Percentiles rank a stretch among this genome's conserved stretches.
These are phyloP conservation scores for Ceratina japonica DNA, from an alignment of 1,140 invertebrate species.

Conservation along the genomic window DNA sequence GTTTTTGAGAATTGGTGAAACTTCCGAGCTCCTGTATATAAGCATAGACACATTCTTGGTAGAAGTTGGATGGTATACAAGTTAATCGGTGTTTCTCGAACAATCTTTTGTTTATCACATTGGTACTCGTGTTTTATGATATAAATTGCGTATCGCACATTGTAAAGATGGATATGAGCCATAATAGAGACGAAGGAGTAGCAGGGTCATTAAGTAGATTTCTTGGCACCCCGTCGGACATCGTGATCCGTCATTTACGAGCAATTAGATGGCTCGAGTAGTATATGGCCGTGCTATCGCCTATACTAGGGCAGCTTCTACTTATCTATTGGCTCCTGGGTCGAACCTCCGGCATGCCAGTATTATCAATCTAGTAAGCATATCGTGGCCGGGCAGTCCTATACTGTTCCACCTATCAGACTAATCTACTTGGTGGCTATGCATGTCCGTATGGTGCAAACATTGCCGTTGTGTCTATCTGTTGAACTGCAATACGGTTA, in stretches of 20 bases:
- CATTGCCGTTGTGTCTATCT: conserved; percentile 69
- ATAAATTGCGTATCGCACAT: not conserved
- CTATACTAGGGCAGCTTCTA: conserved; percentile 54
- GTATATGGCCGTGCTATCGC: conserved; percentile 41
- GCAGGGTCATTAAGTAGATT: conserved; percentile 2
- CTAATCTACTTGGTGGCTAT: conserved; percentile 67
- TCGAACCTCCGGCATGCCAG: conserved; percentile 51
- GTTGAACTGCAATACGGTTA: conserved; percentile 63
- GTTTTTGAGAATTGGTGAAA: too few relatives aligned
- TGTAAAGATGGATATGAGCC: not conserved
- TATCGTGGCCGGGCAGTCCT: conserved; percentile 66
- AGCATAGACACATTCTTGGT: too few relatives aligned
- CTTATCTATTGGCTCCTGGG: conserved; percentile 55
- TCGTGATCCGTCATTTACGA: conserved; percentile 65
- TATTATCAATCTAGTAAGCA: conserved; percentile 71
- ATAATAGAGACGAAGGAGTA: not conserved
- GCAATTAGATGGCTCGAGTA: conserved; percentile 59
- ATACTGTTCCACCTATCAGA: conserved; percentile 60
- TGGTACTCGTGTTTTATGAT: not conserved
- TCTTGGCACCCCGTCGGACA: conserved; percentile 23
- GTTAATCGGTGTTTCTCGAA: too few relatives aligned
- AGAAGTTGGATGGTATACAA: too few relatives aligned
- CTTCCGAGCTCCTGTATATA: too few relatives aligned
- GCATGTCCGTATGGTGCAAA: conserved; percentile 61
- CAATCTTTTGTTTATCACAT: too few relatives aligned